Evolutionary conservation across 2,797 vertebrate genomes (phyloP), one percentile per base, ranked within the genome.

Genomic region (Tadarida brasiliensis): DNA sequence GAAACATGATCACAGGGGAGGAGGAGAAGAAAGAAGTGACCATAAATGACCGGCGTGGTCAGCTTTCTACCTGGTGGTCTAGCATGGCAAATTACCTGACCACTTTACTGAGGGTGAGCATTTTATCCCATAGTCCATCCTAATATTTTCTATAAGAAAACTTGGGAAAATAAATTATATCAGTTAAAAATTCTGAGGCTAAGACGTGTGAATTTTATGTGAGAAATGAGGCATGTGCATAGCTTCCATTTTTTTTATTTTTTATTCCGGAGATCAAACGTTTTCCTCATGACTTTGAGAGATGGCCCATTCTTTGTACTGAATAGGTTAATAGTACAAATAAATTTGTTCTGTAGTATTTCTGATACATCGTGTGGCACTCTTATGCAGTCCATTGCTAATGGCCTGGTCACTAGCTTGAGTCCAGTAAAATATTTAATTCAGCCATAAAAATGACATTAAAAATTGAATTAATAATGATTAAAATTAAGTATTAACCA

Each of bases 301-400:
- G 65, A 95, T 78, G 20, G 39, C 33, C 57, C 67, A 87, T 95
- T 98, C 96, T 98, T 96, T 98, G 97, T 96, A 95, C 65, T 90
- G 91, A 97, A 97, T 96, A 97, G 95, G 94, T 98, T 98, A 95
- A 88, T 90, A 98, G 95, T 92, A 92, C 96, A 97, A 98, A 98
- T 96, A 97, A 98, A 92, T 96, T 95, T 91, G 65, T 91, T 73
- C 92, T 56, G 14, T 87, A 92, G 16, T 61, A 49, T 82, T 95
- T 89, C 91, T 83, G 89, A 89, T 28, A n/a, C 82, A 51, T 59
- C 80, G 71, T 68, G 78, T 91, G 71, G 96, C 63, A 68, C 85
- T 90, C n/a, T 10, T 95, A 89, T 56, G 96, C 67, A 97, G 92
- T 65, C 0, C 0, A 56, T 73, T 96, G 54, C 74, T 96, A 96